Evolutionary conservation across 2,113 vertebrate species (phyloP), one percentile per base, ranked within the genome.

Genomic region (Indicator maculatus): DNA sequence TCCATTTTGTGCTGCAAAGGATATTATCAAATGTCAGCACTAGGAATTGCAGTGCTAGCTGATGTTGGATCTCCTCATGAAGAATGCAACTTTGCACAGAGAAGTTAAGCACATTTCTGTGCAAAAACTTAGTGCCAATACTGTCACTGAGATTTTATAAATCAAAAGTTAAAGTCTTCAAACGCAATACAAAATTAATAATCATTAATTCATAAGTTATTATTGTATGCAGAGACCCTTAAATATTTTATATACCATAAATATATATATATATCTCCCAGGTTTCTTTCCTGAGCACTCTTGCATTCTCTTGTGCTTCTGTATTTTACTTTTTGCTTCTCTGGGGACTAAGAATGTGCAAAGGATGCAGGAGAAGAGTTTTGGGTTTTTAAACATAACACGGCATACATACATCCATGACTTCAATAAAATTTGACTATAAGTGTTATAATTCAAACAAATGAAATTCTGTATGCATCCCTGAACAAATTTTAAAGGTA

Each of bases 401-500:
- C 33, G 82, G n/a, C 12, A 15, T 23, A 75, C 9, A 16, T 20
- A 75, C 9, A 69, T 23, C 74, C 26, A 89, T 38, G 52, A 65
- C 61, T 92, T 86, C 66, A 39, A 83, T 88, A 19, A 83, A 39
- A 77, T 91, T 41, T 86, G 47, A 71, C 69, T 81, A 58, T 86
- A 95, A 77, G 28, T 77, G 31, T 30, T 89, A 19, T 83, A 75
- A 83, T 64, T 83, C 52, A 78, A 86, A 75, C n/a, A 82, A 95
- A 90, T 76, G 75, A 91, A 86, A 86, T 81, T 83, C 83, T 67
- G 1, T 38, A 77, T 89, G 93, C 72, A 74, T 64, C 30, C 18
- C 64, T 95, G 90, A 88, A 70, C 71, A 93, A 96, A 93, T 86
- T 90, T 93, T 90, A 83, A 93, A 77, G 69, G 53, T 88, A 83